phyloP scores from a whole-genome alignment of 1,140 invertebrate genomes.

The Papilio polytes region DNA sequence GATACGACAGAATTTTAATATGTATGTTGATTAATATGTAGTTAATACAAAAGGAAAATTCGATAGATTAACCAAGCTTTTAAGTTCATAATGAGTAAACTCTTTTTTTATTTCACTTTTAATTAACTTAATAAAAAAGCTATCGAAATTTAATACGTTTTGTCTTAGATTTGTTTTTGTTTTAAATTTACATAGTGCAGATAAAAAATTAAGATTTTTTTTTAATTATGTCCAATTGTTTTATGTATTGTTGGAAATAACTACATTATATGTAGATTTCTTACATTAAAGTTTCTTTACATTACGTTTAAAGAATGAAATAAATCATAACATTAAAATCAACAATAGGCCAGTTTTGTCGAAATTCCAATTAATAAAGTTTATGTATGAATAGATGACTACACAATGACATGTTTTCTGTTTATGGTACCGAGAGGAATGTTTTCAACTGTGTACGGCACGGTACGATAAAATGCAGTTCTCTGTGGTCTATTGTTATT shows the following conservation, averaged over 20 bases:
- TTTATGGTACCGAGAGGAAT: neutral
- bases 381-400: conserved; percentile 19
- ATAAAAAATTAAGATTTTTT: neutral
- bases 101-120: too few relatives aligned
- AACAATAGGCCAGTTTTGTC: neutral
- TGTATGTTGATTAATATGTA: too few relatives aligned
- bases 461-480: neutral
- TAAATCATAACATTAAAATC: neutral
- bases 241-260: neutral
- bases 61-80: too few relatives aligned
- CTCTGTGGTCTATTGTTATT: conserved; percentile 23
- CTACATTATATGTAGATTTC: neutral
- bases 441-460: neutral
- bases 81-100: too few relatives aligned
- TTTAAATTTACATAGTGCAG: neutral
- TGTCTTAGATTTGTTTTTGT: neutral
- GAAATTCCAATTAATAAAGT: neutral
- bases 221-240: neutral
- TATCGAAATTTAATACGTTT: too few relatives aligned
- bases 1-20: neutral
- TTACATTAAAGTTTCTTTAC: neutral
- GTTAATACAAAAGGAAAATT: too few relatives aligned
- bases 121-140: too few relatives aligned
- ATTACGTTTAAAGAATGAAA: neutral
- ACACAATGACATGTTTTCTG: conserved; percentile 15